Conservation (phyloP, 1,140 invertebrate species). For the Halotydeus destructor region DNA sequence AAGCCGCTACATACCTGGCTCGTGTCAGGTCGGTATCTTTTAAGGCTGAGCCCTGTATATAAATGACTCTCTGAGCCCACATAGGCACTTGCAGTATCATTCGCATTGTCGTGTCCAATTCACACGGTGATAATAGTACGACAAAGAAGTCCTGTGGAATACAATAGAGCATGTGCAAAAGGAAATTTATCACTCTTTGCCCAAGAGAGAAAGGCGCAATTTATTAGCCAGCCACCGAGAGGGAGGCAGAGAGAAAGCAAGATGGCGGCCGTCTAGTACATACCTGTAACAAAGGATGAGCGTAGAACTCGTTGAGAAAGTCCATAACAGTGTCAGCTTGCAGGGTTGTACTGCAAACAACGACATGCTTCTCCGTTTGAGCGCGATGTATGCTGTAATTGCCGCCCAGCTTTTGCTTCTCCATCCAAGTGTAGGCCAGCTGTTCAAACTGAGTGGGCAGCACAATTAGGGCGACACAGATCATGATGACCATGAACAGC, state of each 20-base stretch:
- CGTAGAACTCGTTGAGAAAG: conserved; percentile 96
- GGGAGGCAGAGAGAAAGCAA: too few relatives aligned
- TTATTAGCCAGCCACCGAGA: too few relatives aligned
- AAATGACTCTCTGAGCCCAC: conserved; percentile 92
- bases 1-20: conserved; percentile 30
- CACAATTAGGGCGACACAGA: conserved; percentile 28
- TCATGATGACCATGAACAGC: conserved; percentile 32
- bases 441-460: conserved; percentile 60
- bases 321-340: conserved; percentile 95
- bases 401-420: conserved; percentile 44
- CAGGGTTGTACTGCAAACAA: conserved; percentile 83
- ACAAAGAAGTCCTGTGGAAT: conserved; percentile 71
- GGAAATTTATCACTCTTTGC: background rate
- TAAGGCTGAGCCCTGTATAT: conserved; percentile 83
- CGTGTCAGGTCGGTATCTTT: conserved; percentile 82
- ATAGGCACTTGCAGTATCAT: conserved; percentile 94
- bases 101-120: conserved; percentile 87
- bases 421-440: conserved; percentile 76
- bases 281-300: conserved; percentile 72
- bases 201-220: too few relatives aligned
- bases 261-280: too few relatives aligned
- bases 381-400: conserved; percentile 77
- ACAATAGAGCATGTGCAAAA: background rate
- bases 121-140: conserved; percentile 85
- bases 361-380: conserved; percentile 88